Base-by-base conservation (phyloP, 2,113 vertebrate genomes). In the Micronycteris hirsuta region DNA sequence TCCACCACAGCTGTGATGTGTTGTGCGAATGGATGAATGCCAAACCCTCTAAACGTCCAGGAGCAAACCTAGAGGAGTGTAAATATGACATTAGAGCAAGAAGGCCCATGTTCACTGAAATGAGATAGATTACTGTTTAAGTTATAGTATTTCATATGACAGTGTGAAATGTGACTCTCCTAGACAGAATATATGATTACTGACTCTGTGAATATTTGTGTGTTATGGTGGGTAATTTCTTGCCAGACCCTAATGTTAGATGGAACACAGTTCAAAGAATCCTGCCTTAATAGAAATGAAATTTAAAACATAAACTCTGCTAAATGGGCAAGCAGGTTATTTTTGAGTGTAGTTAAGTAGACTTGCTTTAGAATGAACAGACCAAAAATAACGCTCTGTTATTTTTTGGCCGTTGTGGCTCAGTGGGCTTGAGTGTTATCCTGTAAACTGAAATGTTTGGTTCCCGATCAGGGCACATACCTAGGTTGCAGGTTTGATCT, bases 341-440 rank as follows among this genome's bases (percentile, higher is more conserved):
- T 96, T 97, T 89, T 86, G 52, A 89, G 65, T 84, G 33, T 86
- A 28, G 43, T 87, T 67, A 81, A 71, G 12, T 85, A 5, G 45
- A 91, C 90, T 54, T 96, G 28, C 41, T 94, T 95, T 90, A 74
- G 33, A 87, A 96, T 76, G 76, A 70, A 22, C 76, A 89, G 47
- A 93, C 5, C 52, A 93, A 82, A 89, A 95, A 36, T 49, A 73
- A 91, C 41, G 19, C 54, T 56, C 19, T 56, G 54, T 56, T 22
- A 56, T 56, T 56, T 56, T 24, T 24, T 61, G 11, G 58, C 58
- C 26, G 1, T 26, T 31, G 26, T 61, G 58, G 58, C 58, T 61
- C 11, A 61, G 58, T 31, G 4, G 58, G 58, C 31, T 61, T 26
- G 58, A 31, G 26, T 28, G 26, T 61, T 24, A 28, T 61, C 58